These are phyloP conservation scores for Trichopoda pennipes DNA, from an alignment of 2,888 invertebrate genomes.

Conservation along the genomic window DNA sequence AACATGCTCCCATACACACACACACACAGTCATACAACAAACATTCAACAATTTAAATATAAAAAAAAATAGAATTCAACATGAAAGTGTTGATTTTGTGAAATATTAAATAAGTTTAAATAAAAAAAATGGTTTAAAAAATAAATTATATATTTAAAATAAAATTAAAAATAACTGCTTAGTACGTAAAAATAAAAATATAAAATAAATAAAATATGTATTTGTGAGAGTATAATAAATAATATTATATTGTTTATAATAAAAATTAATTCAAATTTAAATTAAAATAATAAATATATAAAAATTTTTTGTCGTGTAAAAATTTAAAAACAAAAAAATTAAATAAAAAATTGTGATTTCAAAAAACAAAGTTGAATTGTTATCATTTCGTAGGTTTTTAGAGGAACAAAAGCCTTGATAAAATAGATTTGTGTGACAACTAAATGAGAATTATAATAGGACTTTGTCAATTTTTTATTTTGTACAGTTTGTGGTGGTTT, in stretches of 20 bases:
- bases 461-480: too few relatives aligned
- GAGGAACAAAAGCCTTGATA: too few relatives aligned
- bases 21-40: neutral
- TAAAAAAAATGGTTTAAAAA: conserved; percentile 40
- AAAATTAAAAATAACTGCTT: conserved; percentile 62
- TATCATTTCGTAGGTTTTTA: too few relatives aligned
- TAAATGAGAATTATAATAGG: too few relatives aligned
- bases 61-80: conserved; percentile 27
- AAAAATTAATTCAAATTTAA: conserved; percentile 48
- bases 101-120: conserved; percentile 61
- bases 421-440: too few relatives aligned
- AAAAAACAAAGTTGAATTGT: conserved; percentile 29
- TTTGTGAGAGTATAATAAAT: conserved; percentile 61
- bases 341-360: conserved; percentile 65
- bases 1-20: neutral
- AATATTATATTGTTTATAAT: conserved; percentile 50
- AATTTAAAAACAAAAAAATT: conserved; percentile 52
- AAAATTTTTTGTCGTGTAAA: conserved; percentile 66
- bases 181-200: conserved; percentile 56
- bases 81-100: conserved; percentile 67
- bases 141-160: conserved; percentile 17
- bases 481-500: too few relatives aligned
- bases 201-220: conserved; percentile 46
- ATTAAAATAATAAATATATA: conserved; percentile 27
- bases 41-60: conserved; percentile 16